Evolutionary conservation across 2,888 invertebrate species (phyloP).

Genomic region (Oxystoma pomonae): DNA sequence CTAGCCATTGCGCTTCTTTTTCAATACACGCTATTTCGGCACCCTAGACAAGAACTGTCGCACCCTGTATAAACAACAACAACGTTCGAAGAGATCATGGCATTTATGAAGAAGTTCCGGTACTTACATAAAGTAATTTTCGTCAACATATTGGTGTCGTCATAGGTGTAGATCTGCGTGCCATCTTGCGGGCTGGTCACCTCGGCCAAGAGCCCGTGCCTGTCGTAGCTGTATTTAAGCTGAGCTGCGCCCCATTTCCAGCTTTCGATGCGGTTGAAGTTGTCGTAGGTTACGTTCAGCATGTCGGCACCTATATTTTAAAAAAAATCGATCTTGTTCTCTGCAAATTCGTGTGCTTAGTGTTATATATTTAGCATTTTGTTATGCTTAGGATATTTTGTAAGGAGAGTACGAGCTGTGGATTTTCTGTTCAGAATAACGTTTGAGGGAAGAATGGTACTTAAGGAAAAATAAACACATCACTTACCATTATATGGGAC

Average conservation of each 20-base stretch:
- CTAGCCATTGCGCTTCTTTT: too few species aligned
- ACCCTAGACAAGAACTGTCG: too few species aligned
- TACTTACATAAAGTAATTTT: conserved; percentile 67
- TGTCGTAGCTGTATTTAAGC: conserved; percentile 81
- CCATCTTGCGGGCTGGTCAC: conserved; percentile 86
- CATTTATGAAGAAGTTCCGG: neutral
- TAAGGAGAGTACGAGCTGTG: too few species aligned
- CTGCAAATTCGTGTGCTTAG: too few species aligned
- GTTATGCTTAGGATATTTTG: too few species aligned
- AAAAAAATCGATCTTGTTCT: too few species aligned
- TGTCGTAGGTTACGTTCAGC: conserved; percentile 84
- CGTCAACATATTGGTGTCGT: conserved; percentile 82
- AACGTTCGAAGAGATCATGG: too few species aligned
- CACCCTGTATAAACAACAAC: too few species aligned
- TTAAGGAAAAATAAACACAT: neutral
- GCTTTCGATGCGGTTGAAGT: conserved; percentile 65
- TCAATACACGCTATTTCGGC: too few species aligned
- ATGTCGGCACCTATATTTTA: conserved; percentile 71
- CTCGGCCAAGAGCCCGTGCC: conserved; percentile 82
- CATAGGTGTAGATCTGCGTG: conserved; percentile 71
- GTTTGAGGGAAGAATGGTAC: too few species aligned
- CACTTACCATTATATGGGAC: conserved; percentile 60
- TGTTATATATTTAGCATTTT: too few species aligned
- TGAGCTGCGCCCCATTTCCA: conserved; percentile 90
- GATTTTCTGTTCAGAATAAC: too few species aligned